Evolutionary conservation across 2,888 invertebrate genomes (phyloP).

Genomic region (Pollenia labialis): DNA sequence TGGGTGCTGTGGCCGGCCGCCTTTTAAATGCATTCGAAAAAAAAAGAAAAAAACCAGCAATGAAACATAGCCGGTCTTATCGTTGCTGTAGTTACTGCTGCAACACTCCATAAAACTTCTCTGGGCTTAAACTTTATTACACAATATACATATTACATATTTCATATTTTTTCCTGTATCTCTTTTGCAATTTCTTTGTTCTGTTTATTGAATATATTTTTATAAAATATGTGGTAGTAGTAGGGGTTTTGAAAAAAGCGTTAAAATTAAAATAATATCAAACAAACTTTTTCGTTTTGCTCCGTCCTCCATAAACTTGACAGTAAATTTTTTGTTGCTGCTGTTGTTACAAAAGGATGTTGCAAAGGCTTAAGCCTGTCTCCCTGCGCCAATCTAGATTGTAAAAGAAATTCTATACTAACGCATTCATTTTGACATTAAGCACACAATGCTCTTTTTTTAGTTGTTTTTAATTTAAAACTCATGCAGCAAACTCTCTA

Average conservation of each 20-base stretch:
- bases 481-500: slow-evolving; percentile 17
- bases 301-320: slow-evolving; percentile 34
- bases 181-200: slow-evolving; percentile 38
- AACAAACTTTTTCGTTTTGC: slow-evolving; percentile 21
- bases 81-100: slow-evolving; percentile 39
- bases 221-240: slow-evolving; percentile 28
- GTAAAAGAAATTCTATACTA: slow-evolving; percentile 31
- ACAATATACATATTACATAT: slow-evolving; percentile 51
- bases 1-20: slow-evolving; percentile 59
- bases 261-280: slow-evolving; percentile 69
- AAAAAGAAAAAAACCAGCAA: slow-evolving; percentile 35
- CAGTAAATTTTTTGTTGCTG: slow-evolving; percentile 12
- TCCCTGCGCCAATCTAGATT: slow-evolving; percentile 3
- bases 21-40: slow-evolving; percentile 18
- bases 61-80: slow-evolving; percentile 45
- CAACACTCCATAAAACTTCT: slow-evolving; percentile 44
- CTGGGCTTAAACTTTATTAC: slow-evolving; percentile 51
- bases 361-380: slow-evolving; percentile 15
- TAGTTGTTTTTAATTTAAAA: not conserved
- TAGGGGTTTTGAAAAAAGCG: slow-evolving; percentile 37
- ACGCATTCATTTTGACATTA: slow-evolving; percentile 48
- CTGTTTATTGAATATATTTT: slow-evolving; percentile 61
- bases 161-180: not conserved
- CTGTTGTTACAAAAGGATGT: slow-evolving; percentile 60
- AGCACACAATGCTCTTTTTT: slow-evolving; percentile 36